Evolutionary conservation across 2,797 vertebrate species (phyloP).

Genomic region (Lutjanus campechanus): DNA sequence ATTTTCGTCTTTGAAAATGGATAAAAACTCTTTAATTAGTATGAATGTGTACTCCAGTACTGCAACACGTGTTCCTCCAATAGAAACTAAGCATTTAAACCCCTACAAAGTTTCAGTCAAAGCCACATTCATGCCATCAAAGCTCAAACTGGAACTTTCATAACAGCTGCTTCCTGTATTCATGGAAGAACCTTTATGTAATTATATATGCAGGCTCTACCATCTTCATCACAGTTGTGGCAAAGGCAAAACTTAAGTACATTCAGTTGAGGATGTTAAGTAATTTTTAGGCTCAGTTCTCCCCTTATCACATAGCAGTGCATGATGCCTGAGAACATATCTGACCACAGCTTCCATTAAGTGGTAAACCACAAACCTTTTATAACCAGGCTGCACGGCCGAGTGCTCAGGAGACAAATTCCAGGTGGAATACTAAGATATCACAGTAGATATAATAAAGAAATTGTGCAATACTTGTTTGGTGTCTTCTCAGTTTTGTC

Average conservation of each 20-base stretch:
- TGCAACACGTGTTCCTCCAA: background rate
- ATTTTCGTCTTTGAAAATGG: background rate
- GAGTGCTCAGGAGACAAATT: background rate
- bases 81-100: background rate
- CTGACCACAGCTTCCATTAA: background rate
- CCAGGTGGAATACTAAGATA: background rate
- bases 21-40: background rate
- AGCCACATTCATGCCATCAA: background rate
- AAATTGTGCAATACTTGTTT: background rate
- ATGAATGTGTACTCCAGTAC: background rate
- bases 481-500: background rate
- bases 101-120: background rate
- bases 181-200: background rate
- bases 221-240: background rate
- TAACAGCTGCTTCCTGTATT: background rate
- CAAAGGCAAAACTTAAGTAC: background rate
- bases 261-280: background rate
- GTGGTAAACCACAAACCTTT: conserved; percentile 10
- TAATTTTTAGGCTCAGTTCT: background rate
- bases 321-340: background rate
- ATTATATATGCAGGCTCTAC: too few species aligned
- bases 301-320: background rate
- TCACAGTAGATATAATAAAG: background rate
- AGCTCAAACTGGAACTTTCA: background rate
- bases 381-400: background rate